phyloP scores from a whole-genome alignment of 1,140 invertebrate species.

The Drosophila dunni region DNA sequence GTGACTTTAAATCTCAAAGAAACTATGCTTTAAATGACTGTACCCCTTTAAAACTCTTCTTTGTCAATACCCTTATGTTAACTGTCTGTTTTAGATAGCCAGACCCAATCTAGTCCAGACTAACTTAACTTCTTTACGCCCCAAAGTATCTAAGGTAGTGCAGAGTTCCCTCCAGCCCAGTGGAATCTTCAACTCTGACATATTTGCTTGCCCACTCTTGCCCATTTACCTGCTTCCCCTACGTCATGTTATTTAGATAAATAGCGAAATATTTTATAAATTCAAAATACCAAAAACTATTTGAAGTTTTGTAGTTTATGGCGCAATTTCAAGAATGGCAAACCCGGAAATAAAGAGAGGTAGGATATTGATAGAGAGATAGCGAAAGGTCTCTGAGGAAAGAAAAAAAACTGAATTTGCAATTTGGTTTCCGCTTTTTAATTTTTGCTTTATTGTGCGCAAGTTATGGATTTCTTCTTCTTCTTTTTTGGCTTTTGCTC shows the following conservation, averaged over 20 bases:
- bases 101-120: no score
- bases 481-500: neutral
- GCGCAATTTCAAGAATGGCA: neutral
- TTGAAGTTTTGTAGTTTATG: neutral
- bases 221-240: no score
- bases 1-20: no score
- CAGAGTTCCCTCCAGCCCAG: no score
- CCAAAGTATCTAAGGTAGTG: no score
- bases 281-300: neutral
- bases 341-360: neutral
- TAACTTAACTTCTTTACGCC: no score
- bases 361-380: neutral
- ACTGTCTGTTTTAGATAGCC: no score
- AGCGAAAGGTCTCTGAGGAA: neutral
- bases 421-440: constrained; percentile 81
- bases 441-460: constrained; percentile 83
- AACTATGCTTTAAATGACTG: no score
- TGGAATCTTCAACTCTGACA: no score
- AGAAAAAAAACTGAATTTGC: constrained; percentile 27
- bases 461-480: constrained; percentile 54
- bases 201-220: no score
- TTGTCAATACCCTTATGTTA: no score
- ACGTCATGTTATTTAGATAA: neutral
- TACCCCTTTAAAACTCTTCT: no score
- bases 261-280: neutral